Evolutionary conservation across 2,888 invertebrate species (phyloP), one percentile per base, ranked within the genome.

Genomic region (Chrysolina americana): DNA sequence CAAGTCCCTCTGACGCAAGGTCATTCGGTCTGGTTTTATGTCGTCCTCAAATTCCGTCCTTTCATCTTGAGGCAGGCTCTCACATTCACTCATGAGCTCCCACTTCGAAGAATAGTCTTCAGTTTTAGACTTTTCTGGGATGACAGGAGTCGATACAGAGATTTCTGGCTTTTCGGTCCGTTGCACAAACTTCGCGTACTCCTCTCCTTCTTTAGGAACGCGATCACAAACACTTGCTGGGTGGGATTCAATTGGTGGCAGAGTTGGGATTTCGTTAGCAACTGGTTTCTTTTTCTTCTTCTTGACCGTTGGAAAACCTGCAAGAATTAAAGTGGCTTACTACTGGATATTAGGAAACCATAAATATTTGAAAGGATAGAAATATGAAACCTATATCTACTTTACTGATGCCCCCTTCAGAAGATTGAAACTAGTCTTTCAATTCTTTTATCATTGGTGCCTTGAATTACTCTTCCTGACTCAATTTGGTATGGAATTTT

Each of bases 221-320:
- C 93, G 90, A 84, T 93, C 93, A 82, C 93, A 93, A 41, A 77
- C 59, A 77, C 76, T 81, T 63, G n/a, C 62, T 11, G 71, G 70
- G 48, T 65, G 73, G 41, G 76, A 73, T 41, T 80, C 78, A 56
- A 75, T 77, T 53, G 77, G 70, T 19, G 79, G 76, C 36, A 76
- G 72, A 23, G 69, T 68, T n/a, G 68, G 21, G 1, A 70, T 21
- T 44, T 76, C 78, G 0, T 68, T 65, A 5, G 76, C 11, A 44
- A 69, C 41, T 17, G 80, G 68, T 70, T 80, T 70, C 83, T 93
- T 94, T 85, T 95, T 94, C 85, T 95, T 96, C 88, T 95, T 96
- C 85, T 95, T 95, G 17, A 94, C 89, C 23, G 93, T 94, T 0
- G 97, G 97, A 86, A 97, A 97, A 4, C 97, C 97, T 19, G 96